Base-by-base conservation (phyloP, 2,797 vertebrate genomes). In the Cuniculus paca region DNA sequence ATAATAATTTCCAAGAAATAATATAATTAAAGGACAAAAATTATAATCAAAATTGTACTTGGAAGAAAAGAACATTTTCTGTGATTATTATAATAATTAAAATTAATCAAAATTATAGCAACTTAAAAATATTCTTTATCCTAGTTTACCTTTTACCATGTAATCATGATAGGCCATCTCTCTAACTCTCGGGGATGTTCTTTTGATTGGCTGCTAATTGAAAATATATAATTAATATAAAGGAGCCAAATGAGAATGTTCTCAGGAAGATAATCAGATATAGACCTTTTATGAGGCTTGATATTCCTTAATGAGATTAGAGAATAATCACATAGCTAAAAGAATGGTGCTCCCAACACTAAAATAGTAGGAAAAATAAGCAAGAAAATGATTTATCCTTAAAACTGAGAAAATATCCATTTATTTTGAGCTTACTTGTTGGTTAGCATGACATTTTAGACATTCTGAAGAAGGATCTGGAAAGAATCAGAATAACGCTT, bases 41-140 rank as follows among this genome's bases (percentile, higher is more conserved):
- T 54, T 91, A 31, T 28, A 56, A 50, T 52, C 12, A 13, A 93
- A 39, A 22, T 54, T 26, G 12, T 56, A 58, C 14, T 70, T 94
- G 28, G 16, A 78, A 95, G 95, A 92, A 65, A 26, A 24, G 12
- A 39, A 26, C 58, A 16, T 75, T 88, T 91, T 91, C 78, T 83
- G 8, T 89, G 75, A 88, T 93, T 61, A 74, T 24, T 52, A 22
- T 42, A 45, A 12, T 68, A 85, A 83, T 95, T 96, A 63, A 79
- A 87, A 60, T 87, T 28, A 70, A 48, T 45, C 31, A 72, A 50
- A 77, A 39, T 52, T 63, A 87, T 13, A 17, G 19, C 36, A 90
- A 86, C 48, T 96, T 93, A 39, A 97, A 96, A 68, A 63, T 42
- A 82, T n/a, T 9, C 52, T 93, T 83, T 93, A 56, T 52, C n/a